Conservation (phyloP, 1,140 invertebrate genomes). For the Centruroides vittatus region DNA sequence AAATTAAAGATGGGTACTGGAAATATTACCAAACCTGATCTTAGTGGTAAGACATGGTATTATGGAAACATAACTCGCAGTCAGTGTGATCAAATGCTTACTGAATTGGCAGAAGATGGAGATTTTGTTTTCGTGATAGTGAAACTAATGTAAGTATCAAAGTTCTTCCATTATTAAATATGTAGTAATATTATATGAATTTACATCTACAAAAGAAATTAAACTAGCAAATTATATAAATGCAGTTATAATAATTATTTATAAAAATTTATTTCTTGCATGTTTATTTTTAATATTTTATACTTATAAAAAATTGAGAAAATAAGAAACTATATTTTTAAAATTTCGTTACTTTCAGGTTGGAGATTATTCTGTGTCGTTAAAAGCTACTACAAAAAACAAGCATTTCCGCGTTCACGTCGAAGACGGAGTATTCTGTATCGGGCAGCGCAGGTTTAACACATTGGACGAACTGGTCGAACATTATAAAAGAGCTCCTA, state of each 20-base stretch:
- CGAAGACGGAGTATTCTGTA: constrained; percentile 83
- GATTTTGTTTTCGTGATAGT: constrained; percentile 95
- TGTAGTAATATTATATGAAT: no score
- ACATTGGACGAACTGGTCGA: constrained; percentile 91
- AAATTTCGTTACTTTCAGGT: constrained; percentile 44
- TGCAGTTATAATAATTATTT: no score
- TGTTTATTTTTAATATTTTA: no score
- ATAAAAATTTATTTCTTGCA: no score
- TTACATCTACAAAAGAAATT: no score
- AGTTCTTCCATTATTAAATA: no score
- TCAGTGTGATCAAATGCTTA: constrained; percentile 87
- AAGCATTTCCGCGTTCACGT: constrained; percentile 99
- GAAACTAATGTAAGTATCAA: constrained; percentile 83
- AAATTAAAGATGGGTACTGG: neutral
- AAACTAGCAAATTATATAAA: no score
- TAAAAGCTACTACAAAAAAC: constrained; percentile 93
- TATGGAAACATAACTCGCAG: constrained; percentile 87
- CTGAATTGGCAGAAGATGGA: constrained; percentile 86
- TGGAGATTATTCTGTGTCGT: constrained; percentile 94
- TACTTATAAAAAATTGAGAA: no score
- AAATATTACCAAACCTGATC: neutral
- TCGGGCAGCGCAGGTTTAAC: constrained; percentile 94
- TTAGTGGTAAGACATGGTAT: constrained; percentile 59
- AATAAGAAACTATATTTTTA: no score
- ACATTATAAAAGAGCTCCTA: constrained; percentile 96